Conservation (phyloP, 2,888 invertebrate species). For the Chaetogeoica ovagalla region DNA sequence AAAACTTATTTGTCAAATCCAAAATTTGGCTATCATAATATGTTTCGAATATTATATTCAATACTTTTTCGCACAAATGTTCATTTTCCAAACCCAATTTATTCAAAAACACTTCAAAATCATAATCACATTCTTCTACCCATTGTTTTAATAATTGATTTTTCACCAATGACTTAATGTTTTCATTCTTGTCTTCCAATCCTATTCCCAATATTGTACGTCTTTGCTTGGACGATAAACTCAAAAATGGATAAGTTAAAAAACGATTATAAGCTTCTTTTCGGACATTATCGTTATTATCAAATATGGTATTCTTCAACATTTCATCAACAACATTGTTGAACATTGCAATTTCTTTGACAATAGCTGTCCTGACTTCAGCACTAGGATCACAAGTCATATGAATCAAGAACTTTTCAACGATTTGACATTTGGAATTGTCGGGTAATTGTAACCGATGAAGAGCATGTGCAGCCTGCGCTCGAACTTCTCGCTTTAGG, state of each 20-base stretch:
- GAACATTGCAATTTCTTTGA: constrained; percentile 25
- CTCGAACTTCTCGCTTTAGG: constrained; percentile 35
- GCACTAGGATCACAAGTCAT: constrained; percentile 29
- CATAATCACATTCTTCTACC: constrained; percentile 19
- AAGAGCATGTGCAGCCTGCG: constrained; percentile 27
- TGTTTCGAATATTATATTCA: constrained; percentile 27
- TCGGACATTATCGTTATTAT: constrained; percentile 39
- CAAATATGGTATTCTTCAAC: constrained; percentile 7
- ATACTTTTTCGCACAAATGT: constrained; percentile 13
- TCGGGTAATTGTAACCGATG: constrained; percentile 15
- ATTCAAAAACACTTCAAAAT: constrained; percentile 18
- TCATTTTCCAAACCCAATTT: constrained; percentile 30
- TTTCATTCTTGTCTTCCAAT: constrained; percentile 19
- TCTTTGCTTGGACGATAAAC: constrained; percentile 22
- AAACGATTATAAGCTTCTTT: constrained; percentile 44
- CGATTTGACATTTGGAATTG: constrained; percentile 12
- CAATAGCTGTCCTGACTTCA: constrained; percentile 33
- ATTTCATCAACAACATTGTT: constrained; percentile 31
- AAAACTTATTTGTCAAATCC: constrained; percentile 1
- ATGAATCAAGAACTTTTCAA: constrained; percentile 33
- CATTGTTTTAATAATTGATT: neutral
- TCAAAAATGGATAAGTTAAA: constrained; percentile 16
- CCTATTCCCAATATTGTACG: constrained; percentile 27
- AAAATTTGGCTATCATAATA: constrained; percentile 35
- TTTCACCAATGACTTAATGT: constrained; percentile 20